phyloP scores from a whole-genome alignment of 2,888 invertebrate genomes.

The Drosophila kanekoi region DNA sequence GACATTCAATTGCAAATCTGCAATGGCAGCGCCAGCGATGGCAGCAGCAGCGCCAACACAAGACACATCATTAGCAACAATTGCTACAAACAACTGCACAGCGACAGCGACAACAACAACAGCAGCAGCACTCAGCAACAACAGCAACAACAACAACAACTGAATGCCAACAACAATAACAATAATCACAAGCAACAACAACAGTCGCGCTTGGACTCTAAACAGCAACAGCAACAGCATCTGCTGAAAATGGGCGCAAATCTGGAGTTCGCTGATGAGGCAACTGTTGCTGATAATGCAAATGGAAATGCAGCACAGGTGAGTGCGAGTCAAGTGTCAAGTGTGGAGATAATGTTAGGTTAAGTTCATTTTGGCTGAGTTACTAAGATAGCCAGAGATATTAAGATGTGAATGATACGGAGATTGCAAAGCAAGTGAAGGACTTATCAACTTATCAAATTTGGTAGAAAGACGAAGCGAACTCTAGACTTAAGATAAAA shows the following conservation, averaged over 20 bases:
- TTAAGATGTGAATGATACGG: too few species aligned
- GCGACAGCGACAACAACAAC: constrained; percentile 56
- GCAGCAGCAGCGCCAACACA: constrained; percentile 38
- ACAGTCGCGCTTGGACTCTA: constrained; percentile 51
- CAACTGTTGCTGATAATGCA: constrained; percentile 65
- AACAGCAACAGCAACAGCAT: constrained; percentile 47
- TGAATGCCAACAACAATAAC: constrained; percentile 59
- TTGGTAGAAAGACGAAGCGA: too few species aligned
- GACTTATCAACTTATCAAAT: too few species aligned
- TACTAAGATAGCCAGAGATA: neutral
- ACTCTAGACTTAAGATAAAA: too few species aligned
- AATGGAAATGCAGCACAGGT: constrained; percentile 78
- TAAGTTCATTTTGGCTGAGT: too few species aligned
- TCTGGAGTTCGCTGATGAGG: constrained; percentile 56
- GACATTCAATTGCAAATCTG: constrained; percentile 76
- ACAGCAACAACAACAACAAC: constrained; percentile 42
- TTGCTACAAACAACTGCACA: constrained; percentile 71
- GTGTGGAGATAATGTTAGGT: neutral
- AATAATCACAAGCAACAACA: constrained; percentile 52
- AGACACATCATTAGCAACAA: constrained; percentile 76
- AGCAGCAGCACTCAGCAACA: constrained; percentile 25
- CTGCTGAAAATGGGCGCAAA: constrained; percentile 36
- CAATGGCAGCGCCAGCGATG: constrained; percentile 57
- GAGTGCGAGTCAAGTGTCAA: constrained; percentile 42
- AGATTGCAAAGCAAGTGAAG: too few species aligned